A percentile compares a stretch with the other conserved stretches of the same genome.
These are phyloP conservation scores for Poeciliopsis occidentalis DNA, from an alignment of 2,113 vertebrate species.

Conservation along the genomic window DNA sequence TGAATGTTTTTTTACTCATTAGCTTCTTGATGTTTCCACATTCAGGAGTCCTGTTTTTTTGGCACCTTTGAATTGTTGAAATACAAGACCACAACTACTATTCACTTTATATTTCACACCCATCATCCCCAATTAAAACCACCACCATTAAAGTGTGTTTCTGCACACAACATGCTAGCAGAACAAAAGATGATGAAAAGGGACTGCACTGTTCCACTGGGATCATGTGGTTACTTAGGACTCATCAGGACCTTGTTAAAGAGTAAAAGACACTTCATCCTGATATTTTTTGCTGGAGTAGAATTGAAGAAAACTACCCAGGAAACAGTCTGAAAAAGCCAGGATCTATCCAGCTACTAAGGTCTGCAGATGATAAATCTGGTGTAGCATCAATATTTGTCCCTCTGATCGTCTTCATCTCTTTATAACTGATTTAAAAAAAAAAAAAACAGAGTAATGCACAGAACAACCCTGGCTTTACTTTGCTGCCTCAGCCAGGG, in stretches of 20 bases:
- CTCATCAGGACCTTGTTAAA: not conserved
- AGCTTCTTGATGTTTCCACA: not conserved
- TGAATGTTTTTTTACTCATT: not conserved
- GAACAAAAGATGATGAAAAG: not conserved
- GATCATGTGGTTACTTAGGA: not conserved
- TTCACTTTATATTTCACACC: not conserved
- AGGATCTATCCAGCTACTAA: no score
- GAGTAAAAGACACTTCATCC: not conserved
- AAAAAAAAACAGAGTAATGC: not conserved
- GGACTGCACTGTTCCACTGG: no score
- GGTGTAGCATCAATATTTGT: no score
- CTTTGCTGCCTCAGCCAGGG: not conserved
- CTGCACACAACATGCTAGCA: not conserved
- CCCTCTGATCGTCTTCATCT: not conserved
- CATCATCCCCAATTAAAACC: not conserved
- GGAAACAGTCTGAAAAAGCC: not conserved
- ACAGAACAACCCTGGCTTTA: not conserved
- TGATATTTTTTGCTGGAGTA: not conserved
- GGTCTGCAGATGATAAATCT: no score
- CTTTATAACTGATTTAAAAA: not conserved
- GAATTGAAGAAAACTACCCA: not conserved
- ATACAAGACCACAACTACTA: not conserved
- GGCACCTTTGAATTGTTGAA: not conserved
- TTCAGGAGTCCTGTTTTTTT: not conserved
- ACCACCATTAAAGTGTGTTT: slow-evolving; percentile 7